These are phyloP conservation scores for Oreochromis niloticus DNA, from an alignment of 2,113 vertebrate genomes.

Conservation along the genomic window DNA sequence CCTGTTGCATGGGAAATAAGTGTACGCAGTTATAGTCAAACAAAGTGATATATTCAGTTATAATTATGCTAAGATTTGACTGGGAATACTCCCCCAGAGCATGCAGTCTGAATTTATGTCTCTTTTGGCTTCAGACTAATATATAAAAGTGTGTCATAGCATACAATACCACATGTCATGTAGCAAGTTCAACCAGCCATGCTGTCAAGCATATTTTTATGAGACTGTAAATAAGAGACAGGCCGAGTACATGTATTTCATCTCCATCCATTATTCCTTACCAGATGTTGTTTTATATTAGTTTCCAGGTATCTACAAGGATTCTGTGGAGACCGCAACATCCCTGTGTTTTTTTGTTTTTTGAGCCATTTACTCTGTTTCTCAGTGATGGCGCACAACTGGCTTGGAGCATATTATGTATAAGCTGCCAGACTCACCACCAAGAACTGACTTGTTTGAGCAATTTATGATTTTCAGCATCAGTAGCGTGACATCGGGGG, in stretches of 20 bases:
- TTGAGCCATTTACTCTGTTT: slow-evolving; percentile 36
- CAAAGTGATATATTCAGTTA: not conserved
- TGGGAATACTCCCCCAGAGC: not conserved
- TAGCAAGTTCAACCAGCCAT: not conserved
- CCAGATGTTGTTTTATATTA: slow-evolving; percentile 52
- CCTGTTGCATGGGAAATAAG: not conserved
- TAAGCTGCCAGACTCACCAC: not conserved
- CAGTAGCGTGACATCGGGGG: not conserved
- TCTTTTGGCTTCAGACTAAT: not conserved
- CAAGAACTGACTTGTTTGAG: slow-evolving; percentile 14
- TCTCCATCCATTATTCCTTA: slow-evolving; percentile 62
- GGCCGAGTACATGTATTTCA: slow-evolving; percentile 35
- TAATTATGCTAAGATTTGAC: not conserved
- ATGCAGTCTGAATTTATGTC: not conserved
- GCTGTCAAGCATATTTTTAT: slow-evolving; percentile 31
- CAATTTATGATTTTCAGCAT: slow-evolving; percentile 30
- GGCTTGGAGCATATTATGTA: not conserved
- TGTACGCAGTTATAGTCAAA: not conserved
- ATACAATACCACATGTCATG: slow-evolving; percentile 4
- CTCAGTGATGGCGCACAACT: not conserved
- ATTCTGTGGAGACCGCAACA: slow-evolving; percentile 28
- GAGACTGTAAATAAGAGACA: slow-evolving; percentile 50
- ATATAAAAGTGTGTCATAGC: slow-evolving; percentile 4
- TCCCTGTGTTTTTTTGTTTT: slow-evolving; percentile 14
- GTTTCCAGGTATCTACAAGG: slow-evolving; percentile 50